Conservation (phyloP, 2,113 vertebrate genomes). For the Damaliscus lunatus region DNA sequence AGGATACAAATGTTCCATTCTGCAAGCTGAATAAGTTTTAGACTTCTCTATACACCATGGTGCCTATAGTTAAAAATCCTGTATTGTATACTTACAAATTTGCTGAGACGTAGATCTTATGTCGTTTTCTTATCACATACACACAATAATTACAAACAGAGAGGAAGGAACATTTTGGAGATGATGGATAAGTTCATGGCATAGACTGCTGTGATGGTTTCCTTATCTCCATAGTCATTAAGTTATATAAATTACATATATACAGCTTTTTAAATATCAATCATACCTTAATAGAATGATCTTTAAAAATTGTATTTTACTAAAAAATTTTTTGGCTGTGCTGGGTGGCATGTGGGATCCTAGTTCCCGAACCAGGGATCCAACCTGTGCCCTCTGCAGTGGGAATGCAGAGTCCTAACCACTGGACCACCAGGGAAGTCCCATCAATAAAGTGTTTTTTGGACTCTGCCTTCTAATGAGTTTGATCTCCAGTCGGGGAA, state of each 20-base stretch:
- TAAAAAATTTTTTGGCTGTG: not conserved
- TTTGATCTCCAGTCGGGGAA: fast-evolving
- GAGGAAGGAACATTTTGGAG: not conserved
- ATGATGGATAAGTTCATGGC: fast-evolving
- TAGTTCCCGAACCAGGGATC: too few relatives aligned
- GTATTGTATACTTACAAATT: fast-evolving
- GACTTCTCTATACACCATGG: fast-evolving
- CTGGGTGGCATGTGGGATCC: not conserved
- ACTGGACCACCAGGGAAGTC: not conserved
- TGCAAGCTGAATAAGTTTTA: not conserved
- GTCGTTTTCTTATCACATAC: not conserved
- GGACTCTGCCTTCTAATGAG: not conserved
- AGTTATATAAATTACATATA: not conserved
- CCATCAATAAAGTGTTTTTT: not conserved
- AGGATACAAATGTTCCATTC: not conserved
- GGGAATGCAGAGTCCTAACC: not conserved
- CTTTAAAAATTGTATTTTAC: not conserved
- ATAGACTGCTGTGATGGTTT: not conserved
- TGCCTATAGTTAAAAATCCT: not conserved
- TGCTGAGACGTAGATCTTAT: not conserved
- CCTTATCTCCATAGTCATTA: not conserved
- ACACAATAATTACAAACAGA: not conserved
- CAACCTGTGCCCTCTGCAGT: not conserved
- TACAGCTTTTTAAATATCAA: fast-evolving
- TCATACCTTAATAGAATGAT: not conserved